These are phyloP conservation scores for Malacoctenus gilli DNA, from an alignment of 2,797 vertebrate genomes.

Conservation along the genomic window DNA sequence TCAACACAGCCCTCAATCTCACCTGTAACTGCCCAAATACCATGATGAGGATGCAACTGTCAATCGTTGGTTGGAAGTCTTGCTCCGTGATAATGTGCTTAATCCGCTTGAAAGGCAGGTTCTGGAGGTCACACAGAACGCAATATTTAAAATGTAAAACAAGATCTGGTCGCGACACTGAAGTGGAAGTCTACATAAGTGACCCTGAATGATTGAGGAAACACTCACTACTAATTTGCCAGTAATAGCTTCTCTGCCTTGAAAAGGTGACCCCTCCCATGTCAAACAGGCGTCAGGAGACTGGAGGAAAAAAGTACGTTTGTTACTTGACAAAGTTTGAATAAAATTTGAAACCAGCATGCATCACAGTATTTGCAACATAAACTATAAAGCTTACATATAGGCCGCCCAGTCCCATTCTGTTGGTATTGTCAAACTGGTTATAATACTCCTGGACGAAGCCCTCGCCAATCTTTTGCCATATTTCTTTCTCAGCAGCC, in stretches of 20 bases:
- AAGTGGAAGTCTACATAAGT: too few species aligned
- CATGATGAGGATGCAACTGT: conserved; percentile 81
- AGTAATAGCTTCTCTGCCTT: conserved; percentile 78
- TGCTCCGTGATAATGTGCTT: conserved; percentile 81
- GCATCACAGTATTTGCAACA: neutral
- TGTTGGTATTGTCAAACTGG: conserved; percentile 79
- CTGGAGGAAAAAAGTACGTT: conserved; percentile 49
- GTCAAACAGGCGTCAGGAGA: conserved; percentile 81
- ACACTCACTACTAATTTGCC: conserved; percentile 76
- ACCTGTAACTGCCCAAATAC: conserved; percentile 84
- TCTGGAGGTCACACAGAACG: conserved; percentile 64
- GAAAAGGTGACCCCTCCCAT: conserved; percentile 82
- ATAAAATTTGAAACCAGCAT: conserved; percentile 2
- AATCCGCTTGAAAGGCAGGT: conserved; percentile 81
- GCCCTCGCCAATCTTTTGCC: conserved; percentile 78
- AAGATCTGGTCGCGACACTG: neutral
- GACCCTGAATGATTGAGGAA: neutral
- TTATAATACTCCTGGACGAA: conserved; percentile 81
- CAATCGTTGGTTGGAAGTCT: conserved; percentile 80
- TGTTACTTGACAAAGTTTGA: neutral
- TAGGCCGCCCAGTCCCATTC: conserved; percentile 70
- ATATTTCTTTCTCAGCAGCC: conserved; percentile 75
- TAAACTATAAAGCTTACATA: conserved; percentile 71
- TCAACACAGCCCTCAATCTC: conserved; percentile 26
- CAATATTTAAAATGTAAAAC: neutral